phyloP scores from a whole-genome alignment of 2,113 vertebrate species.

The Mohoua ochrocephala region DNA sequence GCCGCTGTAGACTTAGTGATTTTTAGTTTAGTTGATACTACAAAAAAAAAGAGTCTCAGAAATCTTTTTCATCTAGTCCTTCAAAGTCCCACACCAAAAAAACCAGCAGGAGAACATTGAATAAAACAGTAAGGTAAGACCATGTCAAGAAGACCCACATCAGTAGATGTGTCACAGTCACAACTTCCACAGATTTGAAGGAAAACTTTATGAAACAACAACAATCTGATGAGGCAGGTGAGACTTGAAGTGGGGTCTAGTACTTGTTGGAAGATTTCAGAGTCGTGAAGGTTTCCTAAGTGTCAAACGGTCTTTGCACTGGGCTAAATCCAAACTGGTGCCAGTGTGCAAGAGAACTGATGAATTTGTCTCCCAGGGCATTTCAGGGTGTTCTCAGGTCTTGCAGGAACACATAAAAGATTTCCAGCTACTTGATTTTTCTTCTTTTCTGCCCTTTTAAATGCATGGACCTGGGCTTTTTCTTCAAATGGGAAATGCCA shows the following conservation, averaged over 20 bases:
- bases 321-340: neutral
- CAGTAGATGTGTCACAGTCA: neutral
- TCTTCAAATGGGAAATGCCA: neutral
- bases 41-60: neutral
- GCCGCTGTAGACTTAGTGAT: fast-evolving
- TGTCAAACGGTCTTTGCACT: neutral
- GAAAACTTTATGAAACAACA: neutral
- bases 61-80: neutral
- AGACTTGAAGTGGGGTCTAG: neutral
- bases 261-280: neutral
- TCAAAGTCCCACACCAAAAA: neutral
- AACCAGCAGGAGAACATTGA: neutral
- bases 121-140: neutral
- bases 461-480: neutral
- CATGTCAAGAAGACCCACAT: neutral
- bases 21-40: neutral
- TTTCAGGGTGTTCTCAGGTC: neutral
- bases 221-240: neutral
- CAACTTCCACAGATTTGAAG: neutral
- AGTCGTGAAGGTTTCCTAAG: neutral
- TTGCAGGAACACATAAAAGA: neutral
- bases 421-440: neutral
- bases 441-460: neutral
- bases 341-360: neutral
- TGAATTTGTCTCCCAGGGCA: neutral